phyloP scores from a whole-genome alignment of 2,888 invertebrate genomes.

The Mythimna lalbum region DNA sequence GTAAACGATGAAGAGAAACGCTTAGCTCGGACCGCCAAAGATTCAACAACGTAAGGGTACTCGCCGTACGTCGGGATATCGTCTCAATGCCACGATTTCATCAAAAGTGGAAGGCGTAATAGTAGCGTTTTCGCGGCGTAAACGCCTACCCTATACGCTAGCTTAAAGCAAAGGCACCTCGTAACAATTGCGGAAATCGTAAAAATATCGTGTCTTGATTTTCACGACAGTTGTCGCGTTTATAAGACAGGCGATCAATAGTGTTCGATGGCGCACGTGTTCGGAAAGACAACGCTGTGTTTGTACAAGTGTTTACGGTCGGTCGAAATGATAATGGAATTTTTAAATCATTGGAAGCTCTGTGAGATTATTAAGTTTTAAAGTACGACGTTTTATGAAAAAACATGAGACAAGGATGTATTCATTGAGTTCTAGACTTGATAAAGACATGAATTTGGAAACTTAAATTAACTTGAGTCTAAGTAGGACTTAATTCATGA shows the following conservation, averaged over 20 bases:
- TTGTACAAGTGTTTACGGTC: not conserved
- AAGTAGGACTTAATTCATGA: too few relatives aligned
- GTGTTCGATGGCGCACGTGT: not conserved
- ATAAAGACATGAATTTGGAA: not conserved
- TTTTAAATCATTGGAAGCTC: not conserved
- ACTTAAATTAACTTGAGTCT: not conserved
- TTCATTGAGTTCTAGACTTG: not conserved
- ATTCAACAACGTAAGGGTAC: too few relatives aligned
- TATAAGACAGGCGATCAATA: conserved; percentile 26
- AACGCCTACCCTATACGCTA: too few relatives aligned
- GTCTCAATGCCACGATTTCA: too few relatives aligned
- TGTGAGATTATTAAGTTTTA: not conserved
- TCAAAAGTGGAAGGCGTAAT: too few relatives aligned
- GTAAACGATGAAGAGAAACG: too few relatives aligned
- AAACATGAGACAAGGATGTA: not conserved
- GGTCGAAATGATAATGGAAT: too few relatives aligned
- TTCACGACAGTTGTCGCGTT: conserved; percentile 12
- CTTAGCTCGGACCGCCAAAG: too few relatives aligned
- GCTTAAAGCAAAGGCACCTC: not conserved
- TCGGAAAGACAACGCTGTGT: not conserved
- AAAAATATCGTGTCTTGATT: conserved; percentile 6
- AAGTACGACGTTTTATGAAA: not conserved
- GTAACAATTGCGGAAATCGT: conserved; percentile 40
- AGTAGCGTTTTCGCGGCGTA: too few relatives aligned
- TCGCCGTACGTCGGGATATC: too few relatives aligned